Conservation (phyloP, 1,140 invertebrate genomes). For the Drosophila hydei region DNA sequence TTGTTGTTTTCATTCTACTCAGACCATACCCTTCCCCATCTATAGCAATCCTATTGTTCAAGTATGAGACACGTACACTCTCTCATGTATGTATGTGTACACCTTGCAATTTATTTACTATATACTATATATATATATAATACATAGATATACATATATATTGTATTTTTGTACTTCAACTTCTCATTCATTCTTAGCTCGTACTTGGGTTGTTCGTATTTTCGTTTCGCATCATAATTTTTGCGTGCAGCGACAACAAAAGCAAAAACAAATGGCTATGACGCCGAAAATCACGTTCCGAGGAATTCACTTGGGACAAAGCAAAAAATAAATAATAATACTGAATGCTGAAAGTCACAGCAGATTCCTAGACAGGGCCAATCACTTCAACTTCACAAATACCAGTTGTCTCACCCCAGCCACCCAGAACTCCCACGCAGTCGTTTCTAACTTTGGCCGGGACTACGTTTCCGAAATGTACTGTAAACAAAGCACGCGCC, state of each 20-base stretch:
- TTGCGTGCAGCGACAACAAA: conserved; percentile 48
- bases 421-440: conserved; percentile 62
- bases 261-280: conserved; percentile 43
- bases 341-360: conserved; percentile 35
- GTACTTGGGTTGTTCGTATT: conserved; percentile 62
- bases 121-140: conserved; percentile 14
- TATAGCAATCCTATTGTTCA: not conserved
- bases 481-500: conserved; percentile 67
- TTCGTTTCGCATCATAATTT: conserved; percentile 81
- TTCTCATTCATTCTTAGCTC: conserved; percentile 66
- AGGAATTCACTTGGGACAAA: conserved; percentile 35
- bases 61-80: conserved; percentile 14
- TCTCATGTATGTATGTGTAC: conserved; percentile 1
- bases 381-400: conserved; percentile 7
- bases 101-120: not conserved
- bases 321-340: conserved; percentile 11
- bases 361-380: conserved; percentile 43
- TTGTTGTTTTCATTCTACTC: conserved; percentile 34
- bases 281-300: conserved; percentile 72
- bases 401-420: conserved; percentile 30
- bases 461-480: conserved; percentile 53
- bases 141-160: not conserved
- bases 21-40: conserved; percentile 1
- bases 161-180: conserved; percentile 12
- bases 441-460: conserved; percentile 22